Conservation (phyloP, 2,113 vertebrate species). For the Halichoeres trimaculatus region DNA sequence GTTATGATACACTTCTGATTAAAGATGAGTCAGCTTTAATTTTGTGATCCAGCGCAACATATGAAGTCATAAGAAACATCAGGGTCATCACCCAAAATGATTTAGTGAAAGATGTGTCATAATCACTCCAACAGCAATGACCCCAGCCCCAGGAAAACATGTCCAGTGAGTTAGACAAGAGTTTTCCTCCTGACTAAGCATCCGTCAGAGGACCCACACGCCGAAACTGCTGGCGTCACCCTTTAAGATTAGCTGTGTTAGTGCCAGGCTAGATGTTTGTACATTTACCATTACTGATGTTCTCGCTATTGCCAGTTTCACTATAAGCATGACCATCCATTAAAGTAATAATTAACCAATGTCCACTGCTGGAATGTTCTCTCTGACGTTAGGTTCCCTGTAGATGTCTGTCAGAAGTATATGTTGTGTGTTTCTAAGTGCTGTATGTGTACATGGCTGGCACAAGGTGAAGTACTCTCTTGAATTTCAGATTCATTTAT, state of each 20-base stretch:
- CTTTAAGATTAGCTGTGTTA: constrained; percentile 71
- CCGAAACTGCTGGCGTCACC: constrained; percentile 56
- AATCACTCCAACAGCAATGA: constrained; percentile 3
- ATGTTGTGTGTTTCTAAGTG: constrained; percentile 79
- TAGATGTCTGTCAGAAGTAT: constrained; percentile 75
- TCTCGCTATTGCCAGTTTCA: constrained; percentile 63
- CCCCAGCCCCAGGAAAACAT: constrained; percentile 52
- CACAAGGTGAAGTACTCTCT: constrained; percentile 86
- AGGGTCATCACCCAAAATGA: not conserved
- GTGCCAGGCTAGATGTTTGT: constrained; percentile 73
- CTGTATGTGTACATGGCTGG: constrained; percentile 81
- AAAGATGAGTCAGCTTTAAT: not conserved
- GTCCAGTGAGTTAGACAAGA: constrained; percentile 23
- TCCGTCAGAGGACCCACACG: constrained; percentile 57
- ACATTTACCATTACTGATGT: constrained; percentile 72
- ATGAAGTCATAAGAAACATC: not conserved
- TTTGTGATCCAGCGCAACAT: not conserved
- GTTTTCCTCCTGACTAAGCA: constrained; percentile 2
- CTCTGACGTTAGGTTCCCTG: constrained; percentile 70
- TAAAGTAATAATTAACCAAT: constrained; percentile 68
- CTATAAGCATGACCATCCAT: constrained; percentile 76
- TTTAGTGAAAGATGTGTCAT: not conserved
- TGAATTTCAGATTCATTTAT: constrained; percentile 87
- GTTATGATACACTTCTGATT: not conserved
- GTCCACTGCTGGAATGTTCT: constrained; percentile 73